Evolutionary conservation across 2,888 invertebrate species (phyloP), one percentile per base, ranked within the genome.

Genomic region (Geotrupes spiniger): DNA sequence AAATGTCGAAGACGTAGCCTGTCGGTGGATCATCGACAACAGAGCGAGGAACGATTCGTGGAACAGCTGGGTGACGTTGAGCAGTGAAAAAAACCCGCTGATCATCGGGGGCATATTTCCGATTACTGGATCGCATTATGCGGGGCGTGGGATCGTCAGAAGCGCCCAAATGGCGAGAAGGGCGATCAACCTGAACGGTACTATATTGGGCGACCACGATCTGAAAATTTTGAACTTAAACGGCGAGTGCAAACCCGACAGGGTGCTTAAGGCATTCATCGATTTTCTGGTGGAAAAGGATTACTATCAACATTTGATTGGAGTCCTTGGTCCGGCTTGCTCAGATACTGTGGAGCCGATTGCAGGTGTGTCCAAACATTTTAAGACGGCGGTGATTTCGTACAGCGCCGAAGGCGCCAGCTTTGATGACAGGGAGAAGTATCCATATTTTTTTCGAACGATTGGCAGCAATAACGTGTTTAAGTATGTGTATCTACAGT

Each of bases 331-430:
- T 4, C 89, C 89, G 0, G 87, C 86, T 0, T 90, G 89, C 62
- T 87, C 87, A 0, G 89, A 89, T 65, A 88, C 89, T 0, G 84
- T 89, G 0, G 88, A 89, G 63, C 87, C 89, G 0, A 75, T 90
- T 26, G 87, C 87, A 0, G 87, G 87, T 0, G 80, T 90, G 2
- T 84, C 89, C 0, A 84, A 82, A 52, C 83, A 86, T 61, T 87
- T 83, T 61, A 80, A 79, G 55, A 84, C 84, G 41, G 76, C 87
- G 48, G 81, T 87, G 1, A 82, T 90, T 49, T 87, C 87, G 40
- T 90, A 89, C 66, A 84, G 86, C 50, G 89, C 89, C 0, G 89
- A 89, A 66, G 87, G 88, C 0, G 80, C 85, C 1, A 81, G 81
- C 33, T 85, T 87, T 61, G 80, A 81, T 1, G 83, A 88, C 66